Base-by-base conservation (phyloP, 2,797 vertebrate genomes). In the Knipowitschia caucasica region DNA sequence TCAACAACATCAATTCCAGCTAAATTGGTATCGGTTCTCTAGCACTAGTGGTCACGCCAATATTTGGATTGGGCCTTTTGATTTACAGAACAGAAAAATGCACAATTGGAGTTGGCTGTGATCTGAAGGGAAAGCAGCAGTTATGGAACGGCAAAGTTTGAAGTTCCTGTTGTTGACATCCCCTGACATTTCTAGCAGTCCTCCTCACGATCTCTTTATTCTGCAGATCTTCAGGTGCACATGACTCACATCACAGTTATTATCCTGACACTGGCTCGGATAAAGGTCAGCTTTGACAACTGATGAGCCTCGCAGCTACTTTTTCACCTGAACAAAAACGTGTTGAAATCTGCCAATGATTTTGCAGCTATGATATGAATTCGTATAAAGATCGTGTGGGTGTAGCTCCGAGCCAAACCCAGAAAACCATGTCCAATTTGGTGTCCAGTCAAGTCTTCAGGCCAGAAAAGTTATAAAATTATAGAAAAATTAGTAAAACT, bases 221-320 rank as follows among this genome's bases (percentile, higher is more conserved):
- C 25, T 46, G 18, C 44, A 43, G 40, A 46, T 46, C 14, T 49
- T 49, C 46, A 15, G 46, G 18, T 25, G 27, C 29, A 33, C 29
- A 33, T 49, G 29, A 49, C 5, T 33, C 46, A 49, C 18, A 49
- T 49, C 29, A 2, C 20, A 53, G 12, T 53, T 49, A 23, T 49
- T 34, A 49, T 17, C 45, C 27, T 17, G 2, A 15, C 25, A 4
- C 26, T 17, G 9, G 25, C 44, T 47, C 26, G 14, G 46, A 33
- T 33, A 49, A 49, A 49, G 29, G 46, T 49, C 46, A 49, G 30
- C 12, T 7, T 30, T 49, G 46, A 49, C 46, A 49, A 12, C 18
- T 49, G 46, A 49, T 33, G 20, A 33, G 46, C 46, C 46, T 49
- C 30, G 11, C 2, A 49, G 46, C 29, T 9, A 31, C 24, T 18